Evolutionary conservation across 2,113 vertebrate genomes (phyloP).

Genomic region (Oriolus oriolus): DNA sequence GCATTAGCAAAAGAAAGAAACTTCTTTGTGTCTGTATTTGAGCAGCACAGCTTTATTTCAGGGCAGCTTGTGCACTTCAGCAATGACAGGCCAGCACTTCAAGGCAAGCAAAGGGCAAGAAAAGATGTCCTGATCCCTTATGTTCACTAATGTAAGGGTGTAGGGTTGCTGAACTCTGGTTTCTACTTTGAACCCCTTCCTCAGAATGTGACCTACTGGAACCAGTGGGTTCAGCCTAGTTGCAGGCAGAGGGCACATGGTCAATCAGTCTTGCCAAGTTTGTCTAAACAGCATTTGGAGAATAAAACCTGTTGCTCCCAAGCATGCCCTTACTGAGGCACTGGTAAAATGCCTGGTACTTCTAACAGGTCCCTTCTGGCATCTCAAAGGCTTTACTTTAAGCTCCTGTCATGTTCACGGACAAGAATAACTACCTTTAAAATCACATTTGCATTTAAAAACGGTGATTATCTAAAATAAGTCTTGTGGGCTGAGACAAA

Average conservation of each 20-base stretch:
- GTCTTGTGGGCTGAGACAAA: background rate
- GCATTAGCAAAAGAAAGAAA: background rate
- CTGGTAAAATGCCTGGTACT: background rate
- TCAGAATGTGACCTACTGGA: background rate
- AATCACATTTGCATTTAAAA: background rate
- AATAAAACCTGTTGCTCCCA: background rate
- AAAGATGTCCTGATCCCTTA: background rate
- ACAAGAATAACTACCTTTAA: background rate
- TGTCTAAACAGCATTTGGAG: background rate
- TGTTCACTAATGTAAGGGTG: background rate
- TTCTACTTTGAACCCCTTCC: background rate
- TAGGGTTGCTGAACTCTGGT: background rate
- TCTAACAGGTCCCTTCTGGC: background rate
- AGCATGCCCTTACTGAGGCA: background rate
- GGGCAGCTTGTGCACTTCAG: background rate
- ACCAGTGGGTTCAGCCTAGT: background rate
- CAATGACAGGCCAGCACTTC: background rate
- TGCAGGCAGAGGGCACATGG: accelerated
- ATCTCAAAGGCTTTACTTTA: background rate
- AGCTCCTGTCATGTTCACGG: background rate
- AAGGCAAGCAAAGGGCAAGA: background rate
- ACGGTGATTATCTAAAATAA: background rate
- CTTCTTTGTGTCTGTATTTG: background rate
- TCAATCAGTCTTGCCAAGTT: background rate
- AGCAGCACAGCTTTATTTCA: background rate